A percentile compares a stretch with the other conserved stretches of the same genome.
phyloP scores from a whole-genome alignment of 1,140 invertebrate species.

The Diorhabda carinulata region DNA sequence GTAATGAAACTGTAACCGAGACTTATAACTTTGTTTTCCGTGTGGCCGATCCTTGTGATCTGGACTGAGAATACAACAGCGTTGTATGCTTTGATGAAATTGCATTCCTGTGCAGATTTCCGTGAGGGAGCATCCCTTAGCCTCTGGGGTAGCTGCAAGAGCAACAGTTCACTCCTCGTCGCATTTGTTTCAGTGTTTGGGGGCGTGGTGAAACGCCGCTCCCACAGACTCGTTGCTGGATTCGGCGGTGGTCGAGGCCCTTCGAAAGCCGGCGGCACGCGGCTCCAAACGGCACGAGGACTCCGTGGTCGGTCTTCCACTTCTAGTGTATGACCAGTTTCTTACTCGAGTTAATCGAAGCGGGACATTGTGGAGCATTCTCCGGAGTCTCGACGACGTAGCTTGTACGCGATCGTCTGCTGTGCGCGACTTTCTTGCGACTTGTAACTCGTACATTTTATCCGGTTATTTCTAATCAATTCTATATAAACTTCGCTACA shows the following conservation, averaged over 20 bases:
- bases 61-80: constrained; percentile 42
- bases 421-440: background rate
- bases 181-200: constrained; percentile 43
- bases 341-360: constrained; percentile 8
- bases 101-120: constrained; percentile 49
- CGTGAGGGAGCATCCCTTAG: constrained; percentile 41
- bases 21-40: constrained; percentile 50
- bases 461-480: background rate
- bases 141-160: constrained; percentile 35
- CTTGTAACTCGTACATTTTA: background rate
- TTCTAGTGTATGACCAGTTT: constrained; percentile 17
- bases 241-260: constrained; percentile 30
- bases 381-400: background rate
- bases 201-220: constrained; percentile 43
- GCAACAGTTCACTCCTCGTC: constrained; percentile 45
- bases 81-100: constrained; percentile 47
- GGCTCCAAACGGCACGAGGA: constrained; percentile 3
- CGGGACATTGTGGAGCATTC: constrained; percentile 2
- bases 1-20: constrained; percentile 47
- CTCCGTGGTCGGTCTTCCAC: constrained; percentile 8
- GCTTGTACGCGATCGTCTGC: background rate
- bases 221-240: constrained; percentile 36
- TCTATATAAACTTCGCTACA: too few species aligned
- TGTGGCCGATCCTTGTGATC: constrained; percentile 47
- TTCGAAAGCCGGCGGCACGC: constrained; percentile 13